Conservation (phyloP, 2,888 invertebrate species). For the Ectemnius continuus region DNA sequence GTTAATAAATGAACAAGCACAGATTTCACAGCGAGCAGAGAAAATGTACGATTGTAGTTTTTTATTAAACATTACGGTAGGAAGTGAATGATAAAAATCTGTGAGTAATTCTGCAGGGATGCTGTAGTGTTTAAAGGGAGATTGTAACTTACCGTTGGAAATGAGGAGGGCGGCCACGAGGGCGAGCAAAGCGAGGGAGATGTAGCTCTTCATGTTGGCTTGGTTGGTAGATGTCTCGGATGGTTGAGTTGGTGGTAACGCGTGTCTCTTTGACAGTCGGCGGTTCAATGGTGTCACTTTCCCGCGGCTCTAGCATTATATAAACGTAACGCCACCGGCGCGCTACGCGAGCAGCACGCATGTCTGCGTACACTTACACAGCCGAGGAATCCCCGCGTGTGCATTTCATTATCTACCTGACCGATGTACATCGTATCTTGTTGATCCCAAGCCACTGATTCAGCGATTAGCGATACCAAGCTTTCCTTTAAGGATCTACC, state of each 20-base stretch:
- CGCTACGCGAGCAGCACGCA: conserved; percentile 38
- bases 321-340: conserved; percentile 61
- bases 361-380: conserved; percentile 22
- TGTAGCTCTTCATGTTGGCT: conserved; percentile 53
- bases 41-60: no score
- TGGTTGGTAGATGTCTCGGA: background rate
- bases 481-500: no score
- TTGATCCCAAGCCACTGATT: no score
- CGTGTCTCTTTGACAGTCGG: conserved; percentile 65
- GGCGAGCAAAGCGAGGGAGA: conserved; percentile 44
- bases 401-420: conserved; percentile 52
- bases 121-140: background rate
- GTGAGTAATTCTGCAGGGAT: no score
- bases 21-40: no score
- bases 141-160: conserved; percentile 52
- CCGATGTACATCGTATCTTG: background rate
- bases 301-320: conserved; percentile 66
- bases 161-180: conserved; percentile 47
- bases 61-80: no score
- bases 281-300: conserved; percentile 71
- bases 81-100: no score
- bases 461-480: no score
- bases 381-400: conserved; percentile 26
- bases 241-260: conserved; percentile 26
- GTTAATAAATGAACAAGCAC: no score